These are phyloP conservation scores for Drosophila heteroneura DNA, from an alignment of 2,888 invertebrate species.

Conservation along the genomic window DNA sequence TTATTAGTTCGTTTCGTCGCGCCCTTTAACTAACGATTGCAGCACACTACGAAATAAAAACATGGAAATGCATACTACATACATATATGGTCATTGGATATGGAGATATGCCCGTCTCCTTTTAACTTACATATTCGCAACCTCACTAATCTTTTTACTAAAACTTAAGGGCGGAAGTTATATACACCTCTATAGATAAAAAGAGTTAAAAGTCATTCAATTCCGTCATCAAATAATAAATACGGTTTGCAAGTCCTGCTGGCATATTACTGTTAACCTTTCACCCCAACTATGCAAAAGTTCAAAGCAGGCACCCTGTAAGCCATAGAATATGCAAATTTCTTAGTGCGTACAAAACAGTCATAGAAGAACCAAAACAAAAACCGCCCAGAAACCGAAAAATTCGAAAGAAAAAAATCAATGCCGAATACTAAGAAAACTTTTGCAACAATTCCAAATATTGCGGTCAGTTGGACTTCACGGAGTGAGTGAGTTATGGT, in stretches of 20 bases:
- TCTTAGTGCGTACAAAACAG: slow-evolving; percentile 60
- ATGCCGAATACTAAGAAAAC: slow-evolving; percentile 49
- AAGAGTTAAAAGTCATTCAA: not conserved
- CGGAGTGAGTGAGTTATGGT: slow-evolving; percentile 8
- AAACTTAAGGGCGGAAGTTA: not conserved
- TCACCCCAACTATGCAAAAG: slow-evolving; percentile 13
- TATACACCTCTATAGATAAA: not conserved
- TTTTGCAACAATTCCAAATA: slow-evolving; percentile 48
- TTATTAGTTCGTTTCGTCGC: not conserved
- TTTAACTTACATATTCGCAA: not conserved
- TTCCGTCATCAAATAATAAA: not conserved
- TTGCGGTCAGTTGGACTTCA: slow-evolving; percentile 47
- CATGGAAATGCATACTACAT: not conserved
- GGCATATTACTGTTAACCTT: slow-evolving; percentile 14
- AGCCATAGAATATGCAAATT: slow-evolving; percentile 63
- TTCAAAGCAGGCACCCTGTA: slow-evolving; percentile 37
- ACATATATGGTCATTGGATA: not conserved
- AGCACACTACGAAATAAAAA: not conserved
- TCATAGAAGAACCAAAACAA: slow-evolving; percentile 36
- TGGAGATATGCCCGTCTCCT: not conserved
- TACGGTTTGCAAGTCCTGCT: not conserved
- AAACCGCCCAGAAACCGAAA: slow-evolving; percentile 22
- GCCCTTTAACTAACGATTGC: not conserved
- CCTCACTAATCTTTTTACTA: not conserved
- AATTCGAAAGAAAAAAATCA: slow-evolving; percentile 60